Percentiles rank a stretch among this genome's conserved stretches.
phyloP scores from a whole-genome alignment of 2,888 invertebrate species.

The Ophioninae sp. region DNA sequence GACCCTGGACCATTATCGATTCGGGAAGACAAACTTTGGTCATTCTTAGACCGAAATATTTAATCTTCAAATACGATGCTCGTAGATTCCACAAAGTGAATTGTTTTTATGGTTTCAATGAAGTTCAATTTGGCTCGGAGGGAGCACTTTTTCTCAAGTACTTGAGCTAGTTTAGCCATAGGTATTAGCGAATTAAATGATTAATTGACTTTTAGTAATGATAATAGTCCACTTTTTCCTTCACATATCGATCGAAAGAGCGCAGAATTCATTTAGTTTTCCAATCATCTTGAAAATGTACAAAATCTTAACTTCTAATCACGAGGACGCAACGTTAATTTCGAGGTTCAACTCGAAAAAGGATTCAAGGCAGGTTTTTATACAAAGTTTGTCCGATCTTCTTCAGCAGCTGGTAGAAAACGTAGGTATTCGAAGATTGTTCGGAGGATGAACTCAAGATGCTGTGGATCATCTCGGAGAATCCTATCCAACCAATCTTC shows the following conservation, averaged over 20 bases:
- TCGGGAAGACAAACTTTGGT: constrained; percentile 23
- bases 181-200: too few relatives aligned
- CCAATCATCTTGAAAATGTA: not conserved
- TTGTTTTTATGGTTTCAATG: not conserved
- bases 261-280: not conserved
- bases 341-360: not conserved
- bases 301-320: not conserved
- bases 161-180: too few relatives aligned
- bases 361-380: not conserved
- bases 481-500: constrained; percentile 26
- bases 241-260: not conserved
- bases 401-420: not conserved
- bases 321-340: not conserved
- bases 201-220: too few relatives aligned
- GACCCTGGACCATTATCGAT: constrained; percentile 47
- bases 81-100: not conserved
- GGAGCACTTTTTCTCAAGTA: too few relatives aligned
- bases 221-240: too few relatives aligned
- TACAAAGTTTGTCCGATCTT: not conserved
- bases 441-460: not conserved
- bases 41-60: constrained; percentile 40
- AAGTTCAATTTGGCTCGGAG: too few relatives aligned
- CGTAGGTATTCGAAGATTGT: not conserved
- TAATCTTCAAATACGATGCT: constrained; percentile 13
- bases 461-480: not conserved